A percentile compares a stretch with the other conserved stretches of the same genome.
Conservation (phyloP, 2,113 vertebrate genomes). For the Nerophis lumbriciformis region DNA sequence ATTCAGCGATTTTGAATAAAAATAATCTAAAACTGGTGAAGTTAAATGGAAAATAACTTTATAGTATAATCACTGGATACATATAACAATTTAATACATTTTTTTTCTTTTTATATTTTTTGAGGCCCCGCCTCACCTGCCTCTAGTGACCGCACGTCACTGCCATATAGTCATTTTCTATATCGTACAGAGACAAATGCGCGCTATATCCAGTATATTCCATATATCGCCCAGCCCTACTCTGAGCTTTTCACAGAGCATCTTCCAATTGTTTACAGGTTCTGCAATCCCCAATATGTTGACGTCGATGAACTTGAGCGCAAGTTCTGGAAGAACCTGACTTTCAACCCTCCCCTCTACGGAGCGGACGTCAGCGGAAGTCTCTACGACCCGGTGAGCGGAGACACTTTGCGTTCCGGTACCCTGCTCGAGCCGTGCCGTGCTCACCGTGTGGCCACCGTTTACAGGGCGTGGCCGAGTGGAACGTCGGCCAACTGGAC, state of each 20-base stretch:
- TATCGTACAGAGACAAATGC: no score
- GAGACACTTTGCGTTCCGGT: neutral
- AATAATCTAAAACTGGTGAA: no score
- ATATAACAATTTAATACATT: no score
- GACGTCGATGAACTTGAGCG: conserved; percentile 94
- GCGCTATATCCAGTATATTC: no score
- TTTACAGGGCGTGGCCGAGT: conserved; percentile 77
- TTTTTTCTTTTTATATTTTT: no score
- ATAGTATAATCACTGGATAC: no score
- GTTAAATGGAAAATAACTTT: no score
- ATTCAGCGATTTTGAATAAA: no score
- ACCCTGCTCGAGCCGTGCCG: neutral
- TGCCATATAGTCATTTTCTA: no score
- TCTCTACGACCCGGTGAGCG: conserved; percentile 85
- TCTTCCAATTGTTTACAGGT: conserved; percentile 65
- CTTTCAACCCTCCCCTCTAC: conserved; percentile 91
- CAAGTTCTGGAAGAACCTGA: conserved; percentile 97
- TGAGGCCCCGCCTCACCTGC: no score
- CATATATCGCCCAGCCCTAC: neutral
- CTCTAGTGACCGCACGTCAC: no score
- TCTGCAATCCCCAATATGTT: conserved; percentile 83
- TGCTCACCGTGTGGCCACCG: neutral
- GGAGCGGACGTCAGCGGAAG: conserved; percentile 93
- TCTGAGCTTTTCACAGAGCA: neutral
- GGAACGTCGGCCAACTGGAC: conserved; percentile 89